phyloP scores from a whole-genome alignment of 2,888 invertebrate species.

The Mythimna pallens region DNA sequence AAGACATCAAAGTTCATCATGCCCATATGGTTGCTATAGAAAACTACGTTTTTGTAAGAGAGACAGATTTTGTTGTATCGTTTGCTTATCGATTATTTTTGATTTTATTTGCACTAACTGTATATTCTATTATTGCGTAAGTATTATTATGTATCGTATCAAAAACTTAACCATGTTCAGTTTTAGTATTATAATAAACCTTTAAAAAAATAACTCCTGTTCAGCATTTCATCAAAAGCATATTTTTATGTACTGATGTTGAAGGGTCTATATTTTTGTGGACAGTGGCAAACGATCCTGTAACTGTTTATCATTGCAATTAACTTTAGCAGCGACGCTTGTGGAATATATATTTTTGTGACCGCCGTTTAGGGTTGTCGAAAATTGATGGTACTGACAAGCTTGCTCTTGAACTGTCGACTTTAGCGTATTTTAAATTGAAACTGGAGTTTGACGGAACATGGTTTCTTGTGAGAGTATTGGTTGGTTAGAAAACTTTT shows the following conservation, averaged over 20 bases:
- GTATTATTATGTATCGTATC: no score
- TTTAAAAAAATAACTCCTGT: slow-evolving; percentile 30
- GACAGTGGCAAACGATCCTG: slow-evolving; percentile 70
- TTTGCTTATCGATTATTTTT: no score
- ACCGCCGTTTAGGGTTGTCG: slow-evolving; percentile 34
- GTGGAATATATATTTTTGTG: slow-evolving; percentile 71
- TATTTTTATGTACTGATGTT: slow-evolving; percentile 54
- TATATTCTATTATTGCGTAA: no score
- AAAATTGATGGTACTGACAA: slow-evolving; percentile 62
- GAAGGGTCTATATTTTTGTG: slow-evolving; percentile 55
- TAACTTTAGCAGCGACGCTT: slow-evolving; percentile 71
- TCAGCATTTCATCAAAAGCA: slow-evolving; percentile 42
- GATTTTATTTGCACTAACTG: no score
- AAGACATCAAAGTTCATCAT: no score
- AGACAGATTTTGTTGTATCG: no score
- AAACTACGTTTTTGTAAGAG: no score
- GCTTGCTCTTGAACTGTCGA: slow-evolving; percentile 37
- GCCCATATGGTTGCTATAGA: no score
- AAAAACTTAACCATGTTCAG: neutral
- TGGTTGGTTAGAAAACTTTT: no score
- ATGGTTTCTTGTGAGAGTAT: neutral
- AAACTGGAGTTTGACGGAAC: slow-evolving; percentile 20
- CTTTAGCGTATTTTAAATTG: slow-evolving; percentile 46
- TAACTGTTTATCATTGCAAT: slow-evolving; percentile 79
- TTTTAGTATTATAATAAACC: slow-evolving; percentile 12